Conservation (phyloP, 2,113 vertebrate species). For the Pseudopodoces humilis region DNA sequence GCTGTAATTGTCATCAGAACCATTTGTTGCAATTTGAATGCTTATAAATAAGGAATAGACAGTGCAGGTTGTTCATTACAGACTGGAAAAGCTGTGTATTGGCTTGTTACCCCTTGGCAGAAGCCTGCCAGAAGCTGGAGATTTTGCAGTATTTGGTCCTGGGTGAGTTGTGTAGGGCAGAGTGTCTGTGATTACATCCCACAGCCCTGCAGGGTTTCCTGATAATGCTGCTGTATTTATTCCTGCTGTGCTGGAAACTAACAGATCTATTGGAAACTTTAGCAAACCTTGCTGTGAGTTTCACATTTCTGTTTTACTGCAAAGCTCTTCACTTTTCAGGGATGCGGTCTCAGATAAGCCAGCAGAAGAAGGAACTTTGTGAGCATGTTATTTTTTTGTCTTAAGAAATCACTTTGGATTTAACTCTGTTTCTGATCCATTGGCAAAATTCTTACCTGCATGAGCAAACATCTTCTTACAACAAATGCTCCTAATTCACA, state of each 20-base stretch:
- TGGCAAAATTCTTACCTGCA: background rate
- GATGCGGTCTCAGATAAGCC: background rate
- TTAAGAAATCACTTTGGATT: background rate
- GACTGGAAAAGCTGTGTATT: background rate
- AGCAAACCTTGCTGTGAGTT: background rate
- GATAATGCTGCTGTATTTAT: background rate
- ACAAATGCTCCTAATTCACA: background rate
- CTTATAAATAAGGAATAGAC: background rate
- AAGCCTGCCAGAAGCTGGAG: background rate
- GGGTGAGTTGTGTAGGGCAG: background rate
- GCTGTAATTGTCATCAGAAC: background rate
- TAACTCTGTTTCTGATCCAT: background rate
- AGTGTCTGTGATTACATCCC: background rate
- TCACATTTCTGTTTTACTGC: background rate
- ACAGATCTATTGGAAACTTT: background rate
- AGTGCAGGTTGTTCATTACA: background rate
- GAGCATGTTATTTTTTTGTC: background rate
- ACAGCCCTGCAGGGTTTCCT: background rate
- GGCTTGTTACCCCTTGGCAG: background rate
- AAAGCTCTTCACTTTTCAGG: background rate
- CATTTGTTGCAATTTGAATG: constrained; percentile 1
- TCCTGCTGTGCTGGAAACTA: background rate
- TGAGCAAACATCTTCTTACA: background rate
- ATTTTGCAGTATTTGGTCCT: background rate
- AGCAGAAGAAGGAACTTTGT: background rate